Conservation (phyloP, 2,888 invertebrate species). For the Psylliodes chrysocephalus region DNA sequence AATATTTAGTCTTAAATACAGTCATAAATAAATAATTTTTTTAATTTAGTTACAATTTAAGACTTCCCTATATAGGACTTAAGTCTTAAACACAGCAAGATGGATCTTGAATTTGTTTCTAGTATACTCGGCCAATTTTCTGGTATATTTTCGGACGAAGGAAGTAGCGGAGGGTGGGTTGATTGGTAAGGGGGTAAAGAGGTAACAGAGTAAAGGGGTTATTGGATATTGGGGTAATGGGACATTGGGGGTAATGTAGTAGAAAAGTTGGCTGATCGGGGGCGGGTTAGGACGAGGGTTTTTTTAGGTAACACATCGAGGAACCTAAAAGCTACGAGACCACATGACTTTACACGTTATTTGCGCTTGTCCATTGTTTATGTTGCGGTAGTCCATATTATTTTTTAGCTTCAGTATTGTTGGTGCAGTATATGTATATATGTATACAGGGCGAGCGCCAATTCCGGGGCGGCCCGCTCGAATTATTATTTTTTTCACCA, state of each 20-base stretch:
- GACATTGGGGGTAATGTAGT: slow-evolving; percentile 26
- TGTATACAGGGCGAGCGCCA: slow-evolving; percentile 50
- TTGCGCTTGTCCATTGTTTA: slow-evolving; percentile 37
- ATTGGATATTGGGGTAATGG: no score
- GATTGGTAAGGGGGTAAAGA: no score
- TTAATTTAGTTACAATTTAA: no score
- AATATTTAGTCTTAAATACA: no score
- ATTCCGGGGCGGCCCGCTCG: slow-evolving; percentile 57
- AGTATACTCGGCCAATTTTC: slow-evolving; percentile 12
- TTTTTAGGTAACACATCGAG: slow-evolving; percentile 70
- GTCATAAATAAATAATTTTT: no score
- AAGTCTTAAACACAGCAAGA: not conserved
- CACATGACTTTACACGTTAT: slow-evolving; percentile 61
- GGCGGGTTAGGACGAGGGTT: slow-evolving; percentile 67
- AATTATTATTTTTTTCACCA: slow-evolving; percentile 54
- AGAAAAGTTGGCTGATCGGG: slow-evolving; percentile 53
- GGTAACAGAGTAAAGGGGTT: no score
- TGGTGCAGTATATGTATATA: slow-evolving; percentile 48
- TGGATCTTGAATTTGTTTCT: slow-evolving; percentile 1
- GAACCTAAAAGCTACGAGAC: slow-evolving; percentile 65
- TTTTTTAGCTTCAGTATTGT: slow-evolving; percentile 28
- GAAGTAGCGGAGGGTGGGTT: slow-evolving; percentile 24
- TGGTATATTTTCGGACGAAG: slow-evolving; percentile 17
- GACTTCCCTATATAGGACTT: slow-evolving; percentile 1
- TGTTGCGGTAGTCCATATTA: slow-evolving; percentile 29